phyloP scores from a whole-genome alignment of 2,888 invertebrate genomes.

The Prenolepis imparis region DNA sequence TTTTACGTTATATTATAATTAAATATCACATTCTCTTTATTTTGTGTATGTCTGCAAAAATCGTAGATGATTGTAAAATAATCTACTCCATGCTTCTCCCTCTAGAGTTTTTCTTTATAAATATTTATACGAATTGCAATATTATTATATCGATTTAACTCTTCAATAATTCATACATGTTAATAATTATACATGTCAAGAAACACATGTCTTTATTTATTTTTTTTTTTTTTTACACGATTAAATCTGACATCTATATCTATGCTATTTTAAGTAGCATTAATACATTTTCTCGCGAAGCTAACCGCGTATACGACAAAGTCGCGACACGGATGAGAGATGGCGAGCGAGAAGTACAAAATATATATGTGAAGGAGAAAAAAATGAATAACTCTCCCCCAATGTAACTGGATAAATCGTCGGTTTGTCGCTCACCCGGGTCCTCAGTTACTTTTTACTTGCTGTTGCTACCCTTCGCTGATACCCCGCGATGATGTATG shows the following conservation, averaged over 20 bases:
- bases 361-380: conserved; percentile 58
- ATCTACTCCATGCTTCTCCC: neutral
- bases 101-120: neutral
- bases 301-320: conserved; percentile 20
- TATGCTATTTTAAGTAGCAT: conserved; percentile 12
- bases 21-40: conserved; percentile 12
- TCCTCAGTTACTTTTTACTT: conserved; percentile 79
- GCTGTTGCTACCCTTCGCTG: conserved; percentile 66
- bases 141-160: conserved; percentile 24
- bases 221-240: neutral
- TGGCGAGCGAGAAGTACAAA: conserved; percentile 62
- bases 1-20: conserved; percentile 23
- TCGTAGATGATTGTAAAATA: conserved; percentile 11
- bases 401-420: conserved; percentile 79
- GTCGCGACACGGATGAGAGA: conserved; percentile 41
- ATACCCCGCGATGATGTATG: conserved; percentile 74
- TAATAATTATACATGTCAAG: neutral
- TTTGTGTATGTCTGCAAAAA: neutral
- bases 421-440: conserved; percentile 79
- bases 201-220: neutral
- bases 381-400: conserved; percentile 69
- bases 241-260: neutral
- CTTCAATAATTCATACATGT: neutral
- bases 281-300: neutral
- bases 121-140: conserved; percentile 22